Percentiles rank a stretch among this genome's conserved stretches.
phyloP scores from a whole-genome alignment of 2,797 vertebrate species.

The Enteromius treurensis region DNA sequence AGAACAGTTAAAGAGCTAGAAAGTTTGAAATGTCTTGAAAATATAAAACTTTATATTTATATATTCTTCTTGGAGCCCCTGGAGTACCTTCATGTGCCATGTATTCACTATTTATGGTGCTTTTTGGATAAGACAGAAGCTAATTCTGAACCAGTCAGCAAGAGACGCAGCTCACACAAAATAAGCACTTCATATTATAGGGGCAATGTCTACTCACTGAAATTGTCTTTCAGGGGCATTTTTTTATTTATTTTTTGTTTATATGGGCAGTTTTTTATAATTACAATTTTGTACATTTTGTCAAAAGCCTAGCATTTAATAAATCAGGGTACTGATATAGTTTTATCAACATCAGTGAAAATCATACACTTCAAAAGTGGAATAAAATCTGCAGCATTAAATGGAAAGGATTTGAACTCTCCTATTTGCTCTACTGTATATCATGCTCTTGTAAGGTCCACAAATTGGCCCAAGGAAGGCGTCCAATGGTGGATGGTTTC shows the following conservation, averaged over 20 bases:
- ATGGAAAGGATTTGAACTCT: not conserved
- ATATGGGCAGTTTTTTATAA: not conserved
- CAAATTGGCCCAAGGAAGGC: no score
- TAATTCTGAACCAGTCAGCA: not conserved
- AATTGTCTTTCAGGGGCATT: not conserved
- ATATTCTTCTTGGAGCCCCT: not conserved
- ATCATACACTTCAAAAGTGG: not conserved
- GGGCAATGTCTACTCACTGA: not conserved
- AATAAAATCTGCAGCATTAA: not conserved
- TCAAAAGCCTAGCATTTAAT: not conserved
- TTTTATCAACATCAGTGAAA: not conserved
- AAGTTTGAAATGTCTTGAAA: not conserved
- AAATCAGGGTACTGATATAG: not conserved
- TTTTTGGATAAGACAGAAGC: not conserved
- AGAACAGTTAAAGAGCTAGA: not conserved
- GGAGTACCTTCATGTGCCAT: not conserved
- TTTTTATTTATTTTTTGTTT: not conserved
- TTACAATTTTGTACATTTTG: not conserved
- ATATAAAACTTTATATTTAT: not conserved
- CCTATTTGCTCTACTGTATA: not conserved
- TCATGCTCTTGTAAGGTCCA: no score
- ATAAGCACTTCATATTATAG: not conserved
- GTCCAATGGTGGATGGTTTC: no score
- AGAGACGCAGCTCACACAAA: not conserved
- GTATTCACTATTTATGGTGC: not conserved